Evolutionary conservation across 2,888 invertebrate genomes (phyloP), one percentile per base, ranked within the genome.

Genomic region (Lasioglossum malachurum): DNA sequence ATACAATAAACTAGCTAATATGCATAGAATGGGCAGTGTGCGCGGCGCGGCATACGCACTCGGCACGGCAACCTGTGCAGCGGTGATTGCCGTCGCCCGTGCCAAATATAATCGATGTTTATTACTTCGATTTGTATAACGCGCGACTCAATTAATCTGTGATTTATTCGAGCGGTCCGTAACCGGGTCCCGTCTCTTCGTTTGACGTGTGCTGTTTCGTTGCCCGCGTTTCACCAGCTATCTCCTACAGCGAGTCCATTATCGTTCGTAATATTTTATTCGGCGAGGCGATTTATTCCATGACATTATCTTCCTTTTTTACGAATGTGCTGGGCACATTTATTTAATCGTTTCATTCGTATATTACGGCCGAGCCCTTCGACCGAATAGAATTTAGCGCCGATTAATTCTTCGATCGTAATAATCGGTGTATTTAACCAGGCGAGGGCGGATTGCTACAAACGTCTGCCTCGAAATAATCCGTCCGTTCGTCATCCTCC

Each of bases 81-180:
- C 27, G 16, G n/a, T 69, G 12, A 27, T 14, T 78, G 49, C 64
- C 23, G 23, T 31, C 14, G n/a, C 69, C 16, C 71, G 44, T 44
- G 76, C 41, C 53, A 38, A 67, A 83, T 83, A 84, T 81, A 84
- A 82, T 83, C 75, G 78, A 84, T 71, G 82, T 80, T 83, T 82
- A 88, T 88, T 83, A 84, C 73, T 71, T 46, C 76, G 81, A 88
- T 84, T 87, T 83, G 86, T 87, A 83, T 73, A 89, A 89, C 83
- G 80, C 72, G 75, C 76, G 41, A 74, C 83, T 82, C 82, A 72
- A 89, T 89, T 88, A 88, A 88, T 75, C 64, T 3, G 27, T 78
- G 82, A 89, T 89, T 89, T 83, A 80, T 78, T 80, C 74, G 74
- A 71, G 46, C 76, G 53, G 72, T 7, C 31, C 41, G 38, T 19